These are phyloP conservation scores for Pelagia noctiluca DNA, from an alignment of 30 jellyfish, hydroid and myxozoan genomes.

Conservation along the genomic window DNA sequence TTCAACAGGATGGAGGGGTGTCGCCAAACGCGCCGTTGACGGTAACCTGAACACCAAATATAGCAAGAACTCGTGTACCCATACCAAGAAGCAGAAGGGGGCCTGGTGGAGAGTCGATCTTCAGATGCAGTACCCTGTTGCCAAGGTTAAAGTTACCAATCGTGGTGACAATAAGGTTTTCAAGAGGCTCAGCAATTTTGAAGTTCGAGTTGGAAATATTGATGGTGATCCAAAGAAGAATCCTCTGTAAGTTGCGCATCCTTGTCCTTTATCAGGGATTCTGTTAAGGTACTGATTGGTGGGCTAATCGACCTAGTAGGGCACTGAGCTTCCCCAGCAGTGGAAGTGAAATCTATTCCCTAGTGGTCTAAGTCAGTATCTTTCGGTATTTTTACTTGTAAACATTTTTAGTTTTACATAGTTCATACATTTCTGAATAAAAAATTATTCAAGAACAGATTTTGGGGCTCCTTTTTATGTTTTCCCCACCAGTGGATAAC, in stretches of 20 bases:
- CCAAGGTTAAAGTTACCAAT: slow-evolving; percentile 57
- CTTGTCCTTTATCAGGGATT: too few relatives aligned
- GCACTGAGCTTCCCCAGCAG: too few relatives aligned
- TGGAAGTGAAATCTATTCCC: too few relatives aligned
- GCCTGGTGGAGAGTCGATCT: slow-evolving; percentile 78
- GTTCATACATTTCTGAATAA: too few relatives aligned
- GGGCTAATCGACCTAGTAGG: too few relatives aligned
- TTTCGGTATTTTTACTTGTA: too few relatives aligned
- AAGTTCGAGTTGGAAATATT: slow-evolving; percentile 55
- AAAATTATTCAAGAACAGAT: too few relatives aligned
- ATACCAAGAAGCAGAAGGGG: slow-evolving; percentile 38
- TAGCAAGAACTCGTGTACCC: slow-evolving; percentile 64
- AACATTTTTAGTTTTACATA: too few relatives aligned
- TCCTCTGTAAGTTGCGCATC: slow-evolving; percentile 47
- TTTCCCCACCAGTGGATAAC: too few relatives aligned
- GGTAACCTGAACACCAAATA: slow-evolving; percentile 57
- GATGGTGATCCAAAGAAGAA: slow-evolving; percentile 40
- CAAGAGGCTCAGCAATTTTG: slow-evolving; percentile 44
- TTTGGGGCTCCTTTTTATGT: too few relatives aligned
- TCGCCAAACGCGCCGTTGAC: slow-evolving; percentile 57
- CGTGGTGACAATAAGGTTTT: slow-evolving; percentile 56
- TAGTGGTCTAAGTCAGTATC: too few relatives aligned
- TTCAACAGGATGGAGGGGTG: slow-evolving; percentile 58
- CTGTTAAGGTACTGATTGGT: too few relatives aligned
- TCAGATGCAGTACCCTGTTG: slow-evolving; percentile 55